Evolutionary conservation across 2,113 vertebrate species (phyloP).

Genomic region (Pyxicephalus adspersus): DNA sequence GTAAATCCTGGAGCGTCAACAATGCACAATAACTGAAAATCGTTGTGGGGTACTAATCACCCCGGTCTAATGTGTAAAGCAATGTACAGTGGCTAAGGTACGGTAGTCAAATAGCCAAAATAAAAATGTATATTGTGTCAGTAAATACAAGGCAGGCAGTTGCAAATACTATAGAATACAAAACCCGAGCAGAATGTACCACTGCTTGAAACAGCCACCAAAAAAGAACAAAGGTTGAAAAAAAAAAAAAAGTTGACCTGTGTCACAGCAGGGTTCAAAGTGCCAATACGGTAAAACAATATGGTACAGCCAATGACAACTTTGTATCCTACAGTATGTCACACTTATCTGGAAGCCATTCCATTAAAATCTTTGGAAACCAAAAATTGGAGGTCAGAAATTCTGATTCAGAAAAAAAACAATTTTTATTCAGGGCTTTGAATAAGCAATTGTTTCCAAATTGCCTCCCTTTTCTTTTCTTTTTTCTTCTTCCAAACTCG

Average conservation of each 20-base stretch:
- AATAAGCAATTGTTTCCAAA: neutral
- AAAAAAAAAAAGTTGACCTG: neutral
- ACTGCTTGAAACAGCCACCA: slow-evolving; percentile 8
- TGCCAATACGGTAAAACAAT: slow-evolving; percentile 26
- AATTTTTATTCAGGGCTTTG: neutral
- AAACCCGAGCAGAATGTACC: slow-evolving; percentile 14
- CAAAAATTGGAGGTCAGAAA: neutral
- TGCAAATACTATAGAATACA: slow-evolving; percentile 48
- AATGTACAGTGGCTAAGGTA: slow-evolving; percentile 27
- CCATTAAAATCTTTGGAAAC: slow-evolving; percentile 16
- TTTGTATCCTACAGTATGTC: slow-evolving; percentile 47
- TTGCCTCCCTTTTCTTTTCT: neutral
- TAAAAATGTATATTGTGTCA: slow-evolving; percentile 25
- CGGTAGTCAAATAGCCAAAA: slow-evolving; percentile 8
- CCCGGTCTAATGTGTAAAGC: neutral
- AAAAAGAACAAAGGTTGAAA: neutral
- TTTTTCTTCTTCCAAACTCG: neutral
- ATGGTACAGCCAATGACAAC: neutral
- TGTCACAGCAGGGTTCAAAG: slow-evolving; percentile 27
- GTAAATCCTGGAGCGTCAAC: neutral
- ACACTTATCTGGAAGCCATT: slow-evolving; percentile 14
- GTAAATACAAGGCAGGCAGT: slow-evolving; percentile 30
- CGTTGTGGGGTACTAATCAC: neutral
- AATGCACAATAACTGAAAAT: slow-evolving; percentile 9
- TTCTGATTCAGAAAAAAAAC: neutral